A percentile compares a stretch with the other conserved stretches of the same genome.
Conservation (phyloP, 2,797 vertebrate genomes). For the Serranus cabrilla region DNA sequence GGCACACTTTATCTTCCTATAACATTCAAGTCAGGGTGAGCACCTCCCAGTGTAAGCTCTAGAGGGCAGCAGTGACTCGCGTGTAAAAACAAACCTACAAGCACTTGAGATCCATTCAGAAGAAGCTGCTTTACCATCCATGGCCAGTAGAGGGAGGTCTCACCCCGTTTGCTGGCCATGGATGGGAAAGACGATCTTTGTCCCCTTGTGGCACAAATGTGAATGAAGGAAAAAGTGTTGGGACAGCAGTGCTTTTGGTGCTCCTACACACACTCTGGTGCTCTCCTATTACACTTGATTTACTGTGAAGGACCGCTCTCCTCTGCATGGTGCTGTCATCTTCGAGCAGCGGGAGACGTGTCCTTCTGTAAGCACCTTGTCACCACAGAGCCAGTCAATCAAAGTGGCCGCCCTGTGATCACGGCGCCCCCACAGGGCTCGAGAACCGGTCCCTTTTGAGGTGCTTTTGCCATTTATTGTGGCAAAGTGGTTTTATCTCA, state of each 20-base stretch:
- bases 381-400: slow-evolving; percentile 61
- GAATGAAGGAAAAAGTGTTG: slow-evolving; percentile 25
- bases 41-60: slow-evolving; percentile 74
- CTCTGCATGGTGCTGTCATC: slow-evolving; percentile 83
- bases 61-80: slow-evolving; percentile 75
- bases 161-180: slow-evolving; percentile 27
- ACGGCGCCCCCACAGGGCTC: slow-evolving; percentile 39
- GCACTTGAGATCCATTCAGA: slow-evolving; percentile 57
- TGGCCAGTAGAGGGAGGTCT: slow-evolving; percentile 63
- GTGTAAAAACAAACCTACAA: slow-evolving; percentile 56
- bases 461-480: slow-evolving; percentile 51
- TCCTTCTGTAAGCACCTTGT: slow-evolving; percentile 65
- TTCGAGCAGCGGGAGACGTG: slow-evolving; percentile 65
- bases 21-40: slow-evolving; percentile 54
- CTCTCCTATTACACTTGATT: slow-evolving; percentile 82
- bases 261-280: slow-evolving; percentile 77
- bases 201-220: slow-evolving; percentile 46
- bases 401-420: slow-evolving; percentile 33
- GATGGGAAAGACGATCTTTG: slow-evolving; percentile 26
- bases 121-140: slow-evolving; percentile 55
- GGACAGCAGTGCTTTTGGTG: slow-evolving; percentile 69
- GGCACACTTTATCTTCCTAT: slow-evolving; percentile 70
- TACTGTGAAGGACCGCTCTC: slow-evolving; percentile 65
- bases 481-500: slow-evolving; percentile 49
- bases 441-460: slow-evolving; percentile 45